Evolutionary conservation across 2,113 vertebrate genomes (phyloP), one percentile per base, ranked within the genome.

Genomic region (Rana temporaria): DNA sequence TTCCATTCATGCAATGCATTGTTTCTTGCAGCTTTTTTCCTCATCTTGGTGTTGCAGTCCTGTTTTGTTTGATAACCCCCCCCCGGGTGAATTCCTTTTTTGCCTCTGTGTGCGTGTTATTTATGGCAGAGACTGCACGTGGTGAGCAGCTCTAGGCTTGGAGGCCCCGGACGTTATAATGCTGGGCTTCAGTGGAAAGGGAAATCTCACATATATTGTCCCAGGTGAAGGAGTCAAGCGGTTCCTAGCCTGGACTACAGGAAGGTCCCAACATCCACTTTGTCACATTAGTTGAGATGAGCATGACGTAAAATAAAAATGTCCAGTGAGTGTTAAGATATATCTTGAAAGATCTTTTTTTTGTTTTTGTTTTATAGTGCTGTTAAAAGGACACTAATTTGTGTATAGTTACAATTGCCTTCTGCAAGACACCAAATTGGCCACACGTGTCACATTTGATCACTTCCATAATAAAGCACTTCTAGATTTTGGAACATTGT

Each of bases 71-170:
- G 86, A 90, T 90, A 88, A 89, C 90, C 86, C 88, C 86, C 88
- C 87, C 88, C 92, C 95, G 93, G 95, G 95, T 97, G 95, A 96
- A 96, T 96, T 96, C 97, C 96, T 95, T 95, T 92, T 96, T 96
- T 98, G 96, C 96, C 93, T 98, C 92, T 96, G 95, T 98, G 94
- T 96, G 93, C 93, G 89, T 97, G 96, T 97, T 97, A 96, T 98
- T 95, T 94, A 89, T 95, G 95, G 94, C 95, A 96, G 96, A 97
- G 95, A 89, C 91, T 89, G 91, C 92, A 91, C 91, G 94, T 92
- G 94, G 90, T 92, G 96, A 96, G 92, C 96, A 97, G 95, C 96
- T 94, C 92, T 95, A 95, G 95, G 95, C 94, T 94, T 96, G 95
- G 94, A 96, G 95, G 93, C 96, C 95, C 92, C 93, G 95, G 95